Base-by-base conservation (phyloP, 2,797 vertebrate species). In the Myotis planiceps region DNA sequence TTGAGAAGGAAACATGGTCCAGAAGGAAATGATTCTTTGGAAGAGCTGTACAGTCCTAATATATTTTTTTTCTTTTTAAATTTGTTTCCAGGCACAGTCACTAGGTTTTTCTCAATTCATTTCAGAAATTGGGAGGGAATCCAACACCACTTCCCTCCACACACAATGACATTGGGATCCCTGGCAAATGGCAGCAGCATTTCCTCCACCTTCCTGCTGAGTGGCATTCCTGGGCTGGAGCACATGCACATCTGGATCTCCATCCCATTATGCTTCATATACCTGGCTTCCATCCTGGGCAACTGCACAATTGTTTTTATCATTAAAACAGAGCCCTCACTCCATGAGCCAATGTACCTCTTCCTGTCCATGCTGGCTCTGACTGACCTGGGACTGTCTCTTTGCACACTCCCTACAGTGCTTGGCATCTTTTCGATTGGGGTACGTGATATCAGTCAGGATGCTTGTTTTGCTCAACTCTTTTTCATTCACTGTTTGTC, bases 381-480 rank as follows among this genome's bases (percentile, higher is more conserved):
- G 55, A 97, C 97, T 27, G 96, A 98, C 49, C 75, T 98, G 51
- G 96, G 95, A 21, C 92, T 98, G 8, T 97, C 95, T 23, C 88
- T 98, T 42, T 96, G 96, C 39, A 98, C 96, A 29, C 82, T 98
- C 15, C 96, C 97, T 53, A 98, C 96, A 39, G 96, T 97, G 13
- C 49, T 97, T 18, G 88, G 94, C n/a, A 97, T 98, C 55, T 98
- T 98, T 80, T 95, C 90, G 95, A 75, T 91, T 25, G 95, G 91
- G 0, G 45, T 51, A 32, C 60, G 80, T 66, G 75, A 84, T 47
- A 97, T 98, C 66, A 10, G 86, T 14, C 96, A 89, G 6, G 80
- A 89, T 32, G 97, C 97, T 0, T 98, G 98, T 32, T 82, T 98
- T 66, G 10, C 94, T 2, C 99, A 98, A 96, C 98, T 99, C 98